Evolutionary conservation across 2,888 invertebrate genomes (phyloP).

Genomic region (Dolichopus griseipennis): DNA sequence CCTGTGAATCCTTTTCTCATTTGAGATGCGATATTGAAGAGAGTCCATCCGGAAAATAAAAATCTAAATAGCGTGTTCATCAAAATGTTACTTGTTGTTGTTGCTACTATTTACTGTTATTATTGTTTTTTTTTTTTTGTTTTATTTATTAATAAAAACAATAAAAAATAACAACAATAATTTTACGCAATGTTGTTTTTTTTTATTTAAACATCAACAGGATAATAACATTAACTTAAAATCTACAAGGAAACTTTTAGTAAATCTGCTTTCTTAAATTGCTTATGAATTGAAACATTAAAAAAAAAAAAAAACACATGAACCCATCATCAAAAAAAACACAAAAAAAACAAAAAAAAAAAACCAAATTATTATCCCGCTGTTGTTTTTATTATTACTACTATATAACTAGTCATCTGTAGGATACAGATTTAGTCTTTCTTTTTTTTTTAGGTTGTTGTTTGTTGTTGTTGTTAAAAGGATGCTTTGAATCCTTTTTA

Average conservation of each 20-base stretch:
- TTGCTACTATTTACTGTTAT: neutral
- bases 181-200: neutral
- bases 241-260: neutral
- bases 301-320: too few relatives aligned
- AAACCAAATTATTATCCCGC: neutral
- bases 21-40: too few relatives aligned
- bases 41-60: too few relatives aligned
- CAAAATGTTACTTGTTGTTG: neutral
- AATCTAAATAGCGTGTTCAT: neutral
- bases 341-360: neutral
- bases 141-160: neutral
- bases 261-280: slow-evolving; percentile 3
- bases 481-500: too few relatives aligned
- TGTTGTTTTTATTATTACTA: too few relatives aligned
- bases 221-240: neutral
- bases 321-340: neutral
- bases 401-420: too few relatives aligned
- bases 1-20: too few relatives aligned
- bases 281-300: slow-evolving; percentile 3
- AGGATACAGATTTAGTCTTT: too few relatives aligned
- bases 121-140: too few relatives aligned
- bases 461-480: too few relatives aligned
- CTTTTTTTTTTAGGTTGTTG: too few relatives aligned
- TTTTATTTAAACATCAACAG: neutral
- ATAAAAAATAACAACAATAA: neutral